These are phyloP conservation scores for Erebia ligea DNA, from an alignment of 2,888 invertebrate species.

Conservation along the genomic window DNA sequence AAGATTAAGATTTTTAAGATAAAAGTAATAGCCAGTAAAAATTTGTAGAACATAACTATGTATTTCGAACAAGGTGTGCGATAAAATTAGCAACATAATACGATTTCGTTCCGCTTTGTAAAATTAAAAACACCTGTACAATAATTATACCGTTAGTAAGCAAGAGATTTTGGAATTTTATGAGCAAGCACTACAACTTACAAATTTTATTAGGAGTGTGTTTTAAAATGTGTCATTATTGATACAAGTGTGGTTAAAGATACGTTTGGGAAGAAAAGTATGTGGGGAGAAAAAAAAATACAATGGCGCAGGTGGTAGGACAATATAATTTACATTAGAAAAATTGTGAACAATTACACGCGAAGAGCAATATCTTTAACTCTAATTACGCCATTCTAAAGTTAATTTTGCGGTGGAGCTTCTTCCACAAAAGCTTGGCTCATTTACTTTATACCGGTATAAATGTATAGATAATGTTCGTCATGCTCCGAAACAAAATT, in stretches of 20 bases:
- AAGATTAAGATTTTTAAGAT: too few species aligned
- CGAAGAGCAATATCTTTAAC: constrained; percentile 1
- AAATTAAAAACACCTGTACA: too few species aligned
- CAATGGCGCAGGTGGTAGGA: not conserved
- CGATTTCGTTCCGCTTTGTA: too few species aligned
- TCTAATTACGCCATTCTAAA: constrained; percentile 3
- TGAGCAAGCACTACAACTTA: not conserved
- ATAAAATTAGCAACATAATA: too few species aligned
- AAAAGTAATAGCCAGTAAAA: too few species aligned
- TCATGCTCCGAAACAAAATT: constrained; percentile 44
- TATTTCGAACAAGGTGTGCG: too few species aligned
- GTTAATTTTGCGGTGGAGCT: constrained; percentile 20
- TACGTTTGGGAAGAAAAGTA: constrained; percentile 16
- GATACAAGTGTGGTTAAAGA: constrained; percentile 44
- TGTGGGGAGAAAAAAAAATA: constrained; percentile 24
- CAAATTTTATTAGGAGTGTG: constrained; percentile 5
- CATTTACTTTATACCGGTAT: constrained; percentile 30
- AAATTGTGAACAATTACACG: not conserved
- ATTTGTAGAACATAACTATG: too few species aligned
- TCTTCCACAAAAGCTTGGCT: constrained; percentile 25
- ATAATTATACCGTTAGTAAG: not conserved
- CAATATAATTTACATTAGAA: not conserved
- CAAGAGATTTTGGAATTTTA: not conserved
- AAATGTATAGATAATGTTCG: constrained; percentile 37
- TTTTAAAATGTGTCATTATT: constrained; percentile 33